Base-by-base conservation (phyloP, 2,888 invertebrate genomes). In the Dryomyza anilis region DNA sequence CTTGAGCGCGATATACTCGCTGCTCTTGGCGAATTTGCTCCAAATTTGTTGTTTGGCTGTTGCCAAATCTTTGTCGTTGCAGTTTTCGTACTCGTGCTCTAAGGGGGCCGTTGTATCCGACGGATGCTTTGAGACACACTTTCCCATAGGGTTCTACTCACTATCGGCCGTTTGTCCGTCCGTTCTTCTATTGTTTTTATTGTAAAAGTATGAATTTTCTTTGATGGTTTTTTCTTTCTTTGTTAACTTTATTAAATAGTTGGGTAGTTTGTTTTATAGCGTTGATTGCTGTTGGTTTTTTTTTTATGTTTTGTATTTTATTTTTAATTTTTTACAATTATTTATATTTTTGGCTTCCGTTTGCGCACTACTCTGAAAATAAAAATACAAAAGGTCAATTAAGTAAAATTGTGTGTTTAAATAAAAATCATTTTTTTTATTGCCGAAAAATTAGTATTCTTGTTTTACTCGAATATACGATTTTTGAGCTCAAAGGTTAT, bases 121-220 rank as follows among this genome's bases (percentile, higher is more conserved):
- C 59, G 81, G 74, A 75, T 83, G 82, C 70, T 83, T 80, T 55
- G 83, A 83, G 65, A 83, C 78, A 77, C 83, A 83, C 81, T 83
- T 83, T 76, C 83, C 83, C 83, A 83, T 83, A 78, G 79, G 36
- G 55, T 12, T 33, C 33, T 33, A 7, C 12, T 33, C 33, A 33
- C 33, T 33, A 12, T 12, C 12, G 7, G 39, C 7, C 39, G 14
- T 39, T 39, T 6, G 39, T 39, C 39, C 39, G 12, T 7, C 14
- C 3, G 3, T 4, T 3, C 39, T 39, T 6, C 33, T 12, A 8
- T 33, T 33, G 66, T 30, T 39, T 64, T 36, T 39, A n/a, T n/a
- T n/a, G n/a, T n/a, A n/a, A n/a, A n/a, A n/a, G n/a, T n/a, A n/a
- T n/a, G n/a, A n/a, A n/a, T n/a, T 25, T 61, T 61, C 14, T 43